Conservation (phyloP, 2,888 invertebrate species). For the Trichacis sp. region DNA sequence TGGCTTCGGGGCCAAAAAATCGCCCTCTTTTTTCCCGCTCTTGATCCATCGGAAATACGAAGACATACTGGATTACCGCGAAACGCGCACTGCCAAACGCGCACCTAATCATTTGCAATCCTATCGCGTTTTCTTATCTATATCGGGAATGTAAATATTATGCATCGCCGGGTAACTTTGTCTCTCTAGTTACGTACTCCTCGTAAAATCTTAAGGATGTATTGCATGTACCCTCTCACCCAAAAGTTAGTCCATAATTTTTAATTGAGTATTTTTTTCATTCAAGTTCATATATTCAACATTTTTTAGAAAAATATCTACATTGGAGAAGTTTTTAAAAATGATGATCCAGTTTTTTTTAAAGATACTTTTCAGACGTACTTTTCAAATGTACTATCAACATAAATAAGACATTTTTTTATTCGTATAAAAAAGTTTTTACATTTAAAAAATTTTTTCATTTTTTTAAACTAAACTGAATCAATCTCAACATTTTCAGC, state of each 20-base stretch:
- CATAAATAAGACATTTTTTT: too few relatives aligned
- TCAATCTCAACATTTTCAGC: too few relatives aligned
- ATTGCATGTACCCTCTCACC: too few relatives aligned
- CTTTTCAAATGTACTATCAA: too few relatives aligned
- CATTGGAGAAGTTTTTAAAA: too few relatives aligned
- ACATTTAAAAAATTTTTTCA: too few relatives aligned
- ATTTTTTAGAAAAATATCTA: too few relatives aligned
- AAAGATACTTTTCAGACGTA: too few relatives aligned
- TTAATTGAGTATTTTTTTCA: not conserved
- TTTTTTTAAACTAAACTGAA: too few relatives aligned
- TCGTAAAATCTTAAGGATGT: not conserved
- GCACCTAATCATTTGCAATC: slow-evolving; percentile 9
- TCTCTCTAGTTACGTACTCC: not conserved
- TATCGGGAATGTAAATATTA: not conserved
- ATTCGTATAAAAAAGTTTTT: too few relatives aligned
- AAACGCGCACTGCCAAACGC: not conserved
- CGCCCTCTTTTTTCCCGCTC: slow-evolving; percentile 72
- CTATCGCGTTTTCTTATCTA: slow-evolving; percentile 12
- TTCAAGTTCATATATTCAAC: too few relatives aligned
- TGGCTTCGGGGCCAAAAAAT: slow-evolving; percentile 73
- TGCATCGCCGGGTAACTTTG: not conserved
- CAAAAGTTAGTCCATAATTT: not conserved
- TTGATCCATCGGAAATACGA: slow-evolving; percentile 80
- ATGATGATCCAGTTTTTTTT: too few relatives aligned
- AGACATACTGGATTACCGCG: slow-evolving; percentile 69